phyloP scores from a whole-genome alignment of 2,888 invertebrate genomes.

The Gari tellinella region DNA sequence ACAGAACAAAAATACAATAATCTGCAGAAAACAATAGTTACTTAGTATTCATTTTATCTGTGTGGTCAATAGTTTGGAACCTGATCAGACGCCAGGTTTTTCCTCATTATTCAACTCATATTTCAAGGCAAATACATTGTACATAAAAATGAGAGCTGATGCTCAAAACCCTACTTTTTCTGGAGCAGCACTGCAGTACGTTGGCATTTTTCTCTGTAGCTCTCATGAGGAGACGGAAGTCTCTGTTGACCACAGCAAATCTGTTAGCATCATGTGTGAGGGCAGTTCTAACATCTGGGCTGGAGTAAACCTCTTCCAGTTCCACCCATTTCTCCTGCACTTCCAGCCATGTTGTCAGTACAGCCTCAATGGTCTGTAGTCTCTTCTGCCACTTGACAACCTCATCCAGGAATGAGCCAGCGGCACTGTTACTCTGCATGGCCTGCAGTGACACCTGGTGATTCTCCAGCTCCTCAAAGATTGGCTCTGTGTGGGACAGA shows the following conservation, averaged over 20 bases:
- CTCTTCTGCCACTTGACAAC: slow-evolving; percentile 84
- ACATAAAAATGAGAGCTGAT: too few species aligned
- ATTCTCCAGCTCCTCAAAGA: slow-evolving; percentile 83
- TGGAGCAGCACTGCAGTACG: slow-evolving; percentile 83
- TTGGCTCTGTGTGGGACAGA: slow-evolving; percentile 79
- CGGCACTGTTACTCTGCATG: slow-evolving; percentile 83
- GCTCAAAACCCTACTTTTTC: slow-evolving; percentile 79
- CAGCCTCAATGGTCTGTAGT: slow-evolving; percentile 83
- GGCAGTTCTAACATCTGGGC: slow-evolving; percentile 77
- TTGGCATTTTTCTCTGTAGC: slow-evolving; percentile 84
- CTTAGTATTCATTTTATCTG: too few species aligned
- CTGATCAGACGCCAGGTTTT: too few species aligned
- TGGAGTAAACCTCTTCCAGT: slow-evolving; percentile 82
- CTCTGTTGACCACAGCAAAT: slow-evolving; percentile 81
- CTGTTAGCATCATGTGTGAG: slow-evolving; percentile 80
- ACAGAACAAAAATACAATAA: too few species aligned
- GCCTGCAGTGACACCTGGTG: slow-evolving; percentile 84
- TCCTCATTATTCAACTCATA: too few species aligned
- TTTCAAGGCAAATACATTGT: too few species aligned
- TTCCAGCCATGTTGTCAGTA: slow-evolving; percentile 82
- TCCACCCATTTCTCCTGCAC: slow-evolving; percentile 84
- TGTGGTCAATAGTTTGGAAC: too few species aligned
- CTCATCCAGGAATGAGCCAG: slow-evolving; percentile 84
- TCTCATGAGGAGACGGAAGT: slow-evolving; percentile 83
- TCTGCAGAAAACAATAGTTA: too few species aligned